Base-by-base conservation (phyloP, 2,888 invertebrate genomes). In the Eugnorisma glareosa region DNA sequence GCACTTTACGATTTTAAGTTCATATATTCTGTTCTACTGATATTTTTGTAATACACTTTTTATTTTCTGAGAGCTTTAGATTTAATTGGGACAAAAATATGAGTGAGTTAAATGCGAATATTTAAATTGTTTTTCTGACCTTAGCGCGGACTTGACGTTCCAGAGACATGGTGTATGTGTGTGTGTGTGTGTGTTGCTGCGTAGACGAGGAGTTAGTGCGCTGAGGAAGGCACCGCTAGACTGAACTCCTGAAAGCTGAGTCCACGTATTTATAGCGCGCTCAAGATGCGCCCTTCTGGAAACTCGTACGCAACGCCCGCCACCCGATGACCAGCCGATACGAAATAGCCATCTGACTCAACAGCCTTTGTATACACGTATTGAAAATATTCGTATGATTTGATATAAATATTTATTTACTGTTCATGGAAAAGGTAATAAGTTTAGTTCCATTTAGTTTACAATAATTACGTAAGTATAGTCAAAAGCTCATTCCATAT, bases 91-190 rank as follows among this genome's bases (percentile, higher is more conserved):
- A 0, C 10, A 51, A 70, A 45, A 67, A 28, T 15, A 40, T 57
- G 1, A 37, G n/a, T 57, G 28, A 84, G 43, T 63, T 15, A 57
- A 81, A 75, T 74, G n/a, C 10, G 15, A 66, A 75, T 79, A 77
- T 78, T 70, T 24, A 67, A 67, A 63, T 73, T 59, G 28, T 69
- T 66, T 68, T 85, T 84, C 97, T 97, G 95, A 99, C 98, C 98
- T 99, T 99, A 94, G 98, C 98, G 95, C 98, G 98, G 97, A 99
- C 98, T 97, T 98, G 98, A 97, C 99, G 98, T 98, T 99, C 98
- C 96, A 99, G 97, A 98, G 99, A 98, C 99, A 99, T 99, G 94
- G 97, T 94, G 92, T 93, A 92, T 92, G 91, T 93, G 92, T 92
- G 91, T 86, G 84, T 91, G 90, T 91, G 89, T 92, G 87, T 91